Percentiles rank a stretch among this genome's conserved stretches.
Evolutionary conservation across 2,113 vertebrate genomes (phyloP).

Genomic region (Circaetus cinerascens): DNA sequence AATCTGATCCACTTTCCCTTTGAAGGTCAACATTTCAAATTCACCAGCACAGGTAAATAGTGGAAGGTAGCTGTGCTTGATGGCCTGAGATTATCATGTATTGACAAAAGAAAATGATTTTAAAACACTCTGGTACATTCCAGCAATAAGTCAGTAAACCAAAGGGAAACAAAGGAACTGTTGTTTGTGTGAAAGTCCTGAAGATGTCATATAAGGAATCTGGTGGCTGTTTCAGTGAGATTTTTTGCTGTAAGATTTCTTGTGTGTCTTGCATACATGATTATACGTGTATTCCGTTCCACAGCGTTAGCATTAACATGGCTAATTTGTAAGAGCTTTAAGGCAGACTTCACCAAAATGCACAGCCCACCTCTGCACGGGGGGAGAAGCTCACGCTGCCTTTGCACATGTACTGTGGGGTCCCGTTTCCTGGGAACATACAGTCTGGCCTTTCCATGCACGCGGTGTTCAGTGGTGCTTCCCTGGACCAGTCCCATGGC

Average conservation of each 20-base stretch:
- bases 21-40: background rate
- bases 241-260: background rate
- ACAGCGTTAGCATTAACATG: rapidly evolving
- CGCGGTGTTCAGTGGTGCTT: rapidly evolving
- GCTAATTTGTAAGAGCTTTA: background rate
- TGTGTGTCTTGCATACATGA: background rate
- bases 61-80: background rate
- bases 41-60: background rate
- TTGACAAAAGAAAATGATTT: background rate
- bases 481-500: background rate
- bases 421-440: rapidly evolving
- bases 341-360: background rate
- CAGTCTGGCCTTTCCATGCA: background rate
- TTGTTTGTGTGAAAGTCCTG: background rate
- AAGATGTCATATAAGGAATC: background rate
- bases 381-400: background rate
- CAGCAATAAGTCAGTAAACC: background rate
- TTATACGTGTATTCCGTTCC: background rate
- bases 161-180: background rate
- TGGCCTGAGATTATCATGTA: background rate
- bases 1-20: background rate
- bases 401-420: rapidly evolving
- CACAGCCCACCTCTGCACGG: background rate
- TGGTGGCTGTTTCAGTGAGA: background rate
- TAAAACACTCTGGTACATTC: background rate